Conservation (phyloP, 2,797 vertebrate species). For the Notolepis coatsorum region DNA sequence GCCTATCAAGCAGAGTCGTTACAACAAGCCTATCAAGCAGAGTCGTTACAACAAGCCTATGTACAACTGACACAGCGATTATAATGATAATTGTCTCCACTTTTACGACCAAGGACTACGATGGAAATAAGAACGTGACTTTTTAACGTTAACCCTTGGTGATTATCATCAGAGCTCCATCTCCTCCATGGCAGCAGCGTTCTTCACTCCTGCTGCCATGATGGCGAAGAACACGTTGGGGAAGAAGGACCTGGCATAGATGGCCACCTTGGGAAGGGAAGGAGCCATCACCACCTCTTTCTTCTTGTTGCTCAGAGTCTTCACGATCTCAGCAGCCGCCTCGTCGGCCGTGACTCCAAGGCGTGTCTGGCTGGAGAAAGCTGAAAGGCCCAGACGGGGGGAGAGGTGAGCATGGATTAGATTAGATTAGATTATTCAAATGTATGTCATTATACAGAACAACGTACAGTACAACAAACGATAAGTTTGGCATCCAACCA, state of each 20-base stretch:
- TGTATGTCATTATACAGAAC: not conserved
- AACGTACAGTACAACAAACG: not conserved
- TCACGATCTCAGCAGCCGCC: constrained; percentile 86
- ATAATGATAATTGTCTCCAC: too few relatives aligned
- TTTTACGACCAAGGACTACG: too few relatives aligned
- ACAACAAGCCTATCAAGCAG: too few relatives aligned
- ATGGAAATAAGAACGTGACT: too few relatives aligned
- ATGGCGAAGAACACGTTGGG: constrained; percentile 92
- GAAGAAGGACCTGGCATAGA: constrained; percentile 88
- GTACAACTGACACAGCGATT: too few relatives aligned
- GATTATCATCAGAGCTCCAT: constrained; percentile 47
- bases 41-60: too few relatives aligned
- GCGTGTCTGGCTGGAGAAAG: constrained; percentile 83
- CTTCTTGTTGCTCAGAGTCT: constrained; percentile 85
- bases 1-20: too few relatives aligned
- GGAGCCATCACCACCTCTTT: constrained; percentile 92
- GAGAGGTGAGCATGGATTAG: not conserved
- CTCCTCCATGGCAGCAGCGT: constrained; percentile 71
- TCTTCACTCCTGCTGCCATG: constrained; percentile 90
- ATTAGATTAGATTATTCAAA: not conserved
- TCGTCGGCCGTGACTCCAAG: constrained; percentile 84
- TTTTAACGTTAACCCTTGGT: too few relatives aligned
- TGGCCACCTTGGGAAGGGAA: constrained; percentile 86
- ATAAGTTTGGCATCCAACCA: too few relatives aligned
- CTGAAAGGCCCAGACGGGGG: constrained; percentile 60